Percentiles rank a stretch among this genome's conserved stretches.
Evolutionary conservation across 1,140 invertebrate genomes (phyloP).

Genomic region (Drosophila athabasca): DNA sequence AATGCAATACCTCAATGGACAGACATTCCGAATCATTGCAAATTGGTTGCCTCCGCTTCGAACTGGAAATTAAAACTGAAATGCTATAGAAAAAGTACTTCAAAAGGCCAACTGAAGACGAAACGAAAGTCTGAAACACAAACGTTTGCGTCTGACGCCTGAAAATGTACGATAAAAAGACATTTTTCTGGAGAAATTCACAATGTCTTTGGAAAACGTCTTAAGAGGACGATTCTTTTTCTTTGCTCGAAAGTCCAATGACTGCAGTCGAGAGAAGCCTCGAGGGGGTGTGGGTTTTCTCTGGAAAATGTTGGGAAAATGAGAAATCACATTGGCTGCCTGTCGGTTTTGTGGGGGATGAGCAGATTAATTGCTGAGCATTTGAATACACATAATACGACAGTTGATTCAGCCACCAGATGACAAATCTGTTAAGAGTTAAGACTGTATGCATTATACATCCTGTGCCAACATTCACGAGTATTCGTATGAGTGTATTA

Average conservation of each 20-base stretch:
- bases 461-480: not conserved
- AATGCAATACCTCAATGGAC: too few relatives aligned
- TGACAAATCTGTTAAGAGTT: constrained; percentile 42
- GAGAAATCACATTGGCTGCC: constrained; percentile 31
- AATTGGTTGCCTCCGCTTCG: too few relatives aligned
- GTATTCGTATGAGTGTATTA: not conserved
- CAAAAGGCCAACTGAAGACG: not conserved
- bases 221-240: constrained; percentile 23
- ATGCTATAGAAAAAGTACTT: too few relatives aligned
- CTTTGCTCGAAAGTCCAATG: constrained; percentile 28
- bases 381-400: constrained; percentile 42
- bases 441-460: constrained; percentile 31
- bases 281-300: not conserved
- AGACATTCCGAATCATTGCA: too few relatives aligned
- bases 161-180: constrained; percentile 33
- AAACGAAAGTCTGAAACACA: constrained; percentile 24
- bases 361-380: constrained; percentile 52
- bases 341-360: constrained; percentile 14
- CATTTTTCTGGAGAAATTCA: constrained; percentile 29
- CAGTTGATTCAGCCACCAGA: constrained; percentile 33
- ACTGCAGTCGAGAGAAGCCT: constrained; percentile 29
- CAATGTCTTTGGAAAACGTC: constrained; percentile 14
- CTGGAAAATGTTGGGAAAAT: constrained; percentile 1
- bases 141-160: constrained; percentile 19
- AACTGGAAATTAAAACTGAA: too few relatives aligned